Conservation (phyloP, 1,140 invertebrate species). For the Temnothorax longispinosus region DNA sequence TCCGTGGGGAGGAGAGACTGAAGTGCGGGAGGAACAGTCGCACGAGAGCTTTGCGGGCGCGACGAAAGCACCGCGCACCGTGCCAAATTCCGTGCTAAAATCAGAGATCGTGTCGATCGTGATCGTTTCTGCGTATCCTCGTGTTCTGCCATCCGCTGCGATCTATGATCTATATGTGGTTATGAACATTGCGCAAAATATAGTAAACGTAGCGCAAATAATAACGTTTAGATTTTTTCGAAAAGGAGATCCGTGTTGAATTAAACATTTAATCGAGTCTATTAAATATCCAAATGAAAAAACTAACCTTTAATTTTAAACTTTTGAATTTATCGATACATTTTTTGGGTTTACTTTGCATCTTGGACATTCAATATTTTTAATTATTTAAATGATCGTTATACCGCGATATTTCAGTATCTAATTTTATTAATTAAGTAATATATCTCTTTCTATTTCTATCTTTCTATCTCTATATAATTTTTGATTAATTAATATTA, state of each 20-base stretch:
- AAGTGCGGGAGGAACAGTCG: not conserved
- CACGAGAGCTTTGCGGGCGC: not conserved
- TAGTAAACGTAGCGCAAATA: not conserved
- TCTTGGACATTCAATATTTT: not conserved
- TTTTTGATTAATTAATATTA: not conserved
- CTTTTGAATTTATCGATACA: not conserved
- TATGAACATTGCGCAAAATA: not conserved
- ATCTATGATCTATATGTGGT: not conserved
- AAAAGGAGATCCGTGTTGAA: not conserved
- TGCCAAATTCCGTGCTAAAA: slow-evolving; percentile 66
- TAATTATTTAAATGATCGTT: not conserved
- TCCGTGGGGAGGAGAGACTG: not conserved
- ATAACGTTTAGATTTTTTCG: not conserved
- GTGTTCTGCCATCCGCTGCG: not conserved
- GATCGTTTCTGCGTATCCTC: slow-evolving; percentile 16
- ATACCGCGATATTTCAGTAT: not conserved
- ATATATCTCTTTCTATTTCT: not conserved
- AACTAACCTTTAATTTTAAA: not conserved
- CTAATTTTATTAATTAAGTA: not conserved
- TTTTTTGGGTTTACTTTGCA: not conserved
- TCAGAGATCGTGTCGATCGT: slow-evolving; percentile 46
- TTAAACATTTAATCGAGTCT: not conserved
- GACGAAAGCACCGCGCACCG: slow-evolving; percentile 32
- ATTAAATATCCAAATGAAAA: not conserved
- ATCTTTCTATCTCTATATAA: not conserved